Evolutionary conservation across 2,888 invertebrate genomes (phyloP).

Genomic region (Agrenia bidenticulata): DNA sequence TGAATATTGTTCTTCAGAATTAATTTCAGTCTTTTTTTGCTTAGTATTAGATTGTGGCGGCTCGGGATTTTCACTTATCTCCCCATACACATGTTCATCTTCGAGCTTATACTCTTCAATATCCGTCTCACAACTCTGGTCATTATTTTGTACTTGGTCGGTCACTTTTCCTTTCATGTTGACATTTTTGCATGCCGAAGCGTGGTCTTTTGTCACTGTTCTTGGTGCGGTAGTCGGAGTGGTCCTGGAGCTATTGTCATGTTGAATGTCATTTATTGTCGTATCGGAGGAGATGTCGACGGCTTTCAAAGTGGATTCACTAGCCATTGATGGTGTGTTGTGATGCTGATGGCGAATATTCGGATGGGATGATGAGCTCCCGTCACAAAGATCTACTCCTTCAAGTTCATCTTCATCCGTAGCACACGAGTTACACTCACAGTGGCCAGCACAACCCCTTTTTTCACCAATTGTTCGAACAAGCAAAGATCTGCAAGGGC

Average conservation of each 20-base stretch:
- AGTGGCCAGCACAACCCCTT: conserved; percentile 44
- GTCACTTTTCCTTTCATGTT: conserved; percentile 13
- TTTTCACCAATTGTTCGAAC: conserved; percentile 49
- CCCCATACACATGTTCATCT: conserved; percentile 51
- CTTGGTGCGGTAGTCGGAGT: not conserved
- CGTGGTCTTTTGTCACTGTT: not conserved
- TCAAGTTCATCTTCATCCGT: conserved; percentile 45
- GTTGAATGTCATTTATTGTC: conserved; percentile 5
- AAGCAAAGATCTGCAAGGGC: conserved; percentile 39
- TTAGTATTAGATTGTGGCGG: conserved; percentile 10
- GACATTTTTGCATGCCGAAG: too few relatives aligned
- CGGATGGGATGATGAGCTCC: not conserved
- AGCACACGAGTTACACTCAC: conserved; percentile 49
- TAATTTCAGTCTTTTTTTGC: conserved; percentile 4
- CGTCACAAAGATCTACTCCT: conserved; percentile 6
- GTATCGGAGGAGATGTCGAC: conserved; percentile 40
- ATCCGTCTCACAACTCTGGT: conserved; percentile 6
- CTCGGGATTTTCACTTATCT: conserved; percentile 47
- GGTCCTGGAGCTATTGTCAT: conserved; percentile 3
- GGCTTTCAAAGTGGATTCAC: conserved; percentile 52
- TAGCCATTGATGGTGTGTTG: conserved; percentile 52
- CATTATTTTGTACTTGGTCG: conserved; percentile 2
- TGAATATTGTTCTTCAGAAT: conserved; percentile 39
- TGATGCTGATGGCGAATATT: conserved; percentile 33
- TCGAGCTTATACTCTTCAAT: conserved; percentile 47